Conservation (phyloP, 2,888 invertebrate genomes). For the Melinaea menophilus region DNA sequence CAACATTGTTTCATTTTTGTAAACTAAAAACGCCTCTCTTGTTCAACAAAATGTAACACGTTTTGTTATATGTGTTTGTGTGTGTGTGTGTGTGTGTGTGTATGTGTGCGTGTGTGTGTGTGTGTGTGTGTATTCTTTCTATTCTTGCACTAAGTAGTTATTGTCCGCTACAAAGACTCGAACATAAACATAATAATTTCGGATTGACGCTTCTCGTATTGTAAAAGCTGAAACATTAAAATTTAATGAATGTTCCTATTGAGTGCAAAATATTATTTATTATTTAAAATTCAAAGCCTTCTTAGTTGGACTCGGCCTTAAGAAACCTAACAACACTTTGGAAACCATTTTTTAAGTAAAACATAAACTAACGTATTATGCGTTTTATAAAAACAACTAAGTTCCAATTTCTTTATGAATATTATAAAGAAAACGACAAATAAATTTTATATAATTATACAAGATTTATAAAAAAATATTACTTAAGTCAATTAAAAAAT, state of each 20-base stretch:
- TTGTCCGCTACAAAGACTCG: slow-evolving; percentile 28
- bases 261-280: slow-evolving; percentile 4
- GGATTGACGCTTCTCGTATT: slow-evolving; percentile 33
- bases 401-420: background rate
- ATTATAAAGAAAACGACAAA: background rate
- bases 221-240: slow-evolving; percentile 15
- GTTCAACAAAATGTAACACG: too few relatives aligned
- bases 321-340: background rate
- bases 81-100: too few relatives aligned
- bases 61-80: too few relatives aligned
- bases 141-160: slow-evolving; percentile 28
- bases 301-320: background rate
- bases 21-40: too few relatives aligned
- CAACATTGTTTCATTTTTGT: too few relatives aligned
- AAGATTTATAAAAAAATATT: background rate
- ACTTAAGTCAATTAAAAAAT: background rate
- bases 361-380: background rate
- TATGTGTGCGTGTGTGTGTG: background rate
- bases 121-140: background rate
- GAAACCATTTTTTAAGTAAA: background rate
- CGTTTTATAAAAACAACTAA: background rate
- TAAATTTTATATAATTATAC: slow-evolving; percentile 3
- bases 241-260: slow-evolving; percentile 19
- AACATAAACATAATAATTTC: slow-evolving; percentile 30
- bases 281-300: background rate